Evolutionary conservation across 2,113 vertebrate species (phyloP).

Genomic region (Chaetodon trifascialis): DNA sequence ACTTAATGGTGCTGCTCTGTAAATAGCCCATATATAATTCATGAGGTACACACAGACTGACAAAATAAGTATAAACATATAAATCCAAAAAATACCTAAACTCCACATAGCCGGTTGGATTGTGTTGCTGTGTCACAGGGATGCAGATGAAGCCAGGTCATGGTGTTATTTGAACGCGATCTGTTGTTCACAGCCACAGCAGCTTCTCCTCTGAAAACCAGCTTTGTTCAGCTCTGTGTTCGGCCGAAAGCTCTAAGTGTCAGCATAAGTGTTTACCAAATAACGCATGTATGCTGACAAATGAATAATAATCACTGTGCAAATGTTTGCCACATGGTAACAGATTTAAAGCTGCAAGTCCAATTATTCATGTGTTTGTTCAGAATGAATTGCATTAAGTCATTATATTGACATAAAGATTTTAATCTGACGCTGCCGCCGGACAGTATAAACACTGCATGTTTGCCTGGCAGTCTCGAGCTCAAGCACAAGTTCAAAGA

Average conservation of each 20-base stretch:
- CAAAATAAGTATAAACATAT: slow-evolving; percentile 52
- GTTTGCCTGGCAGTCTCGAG: not conserved
- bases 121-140: not conserved
- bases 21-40: slow-evolving; percentile 65
- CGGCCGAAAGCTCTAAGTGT: slow-evolving; percentile 24
- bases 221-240: not conserved
- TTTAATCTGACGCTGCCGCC: slow-evolving; percentile 38
- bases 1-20: slow-evolving; percentile 46
- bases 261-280: slow-evolving; percentile 65
- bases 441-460: slow-evolving; percentile 15
- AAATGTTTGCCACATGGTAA: slow-evolving; percentile 69
- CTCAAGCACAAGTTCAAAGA: not conserved
- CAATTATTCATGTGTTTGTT: slow-evolving; percentile 66
- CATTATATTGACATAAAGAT: slow-evolving; percentile 45
- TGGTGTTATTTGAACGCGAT: slow-evolving; percentile 1
- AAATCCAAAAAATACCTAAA: slow-evolving; percentile 35
- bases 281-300: slow-evolving; percentile 29
- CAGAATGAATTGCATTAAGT: slow-evolving; percentile 41
- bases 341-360: slow-evolving; percentile 45
- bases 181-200: not conserved
- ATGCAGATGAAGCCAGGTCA: not conserved
- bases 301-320: slow-evolving; percentile 59
- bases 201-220: not conserved
- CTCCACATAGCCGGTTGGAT: slow-evolving; percentile 12
- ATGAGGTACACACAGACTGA: slow-evolving; percentile 55